Evolutionary conservation across 2,113 vertebrate genomes (phyloP).

Genomic region (Rhagologus leucostigma): DNA sequence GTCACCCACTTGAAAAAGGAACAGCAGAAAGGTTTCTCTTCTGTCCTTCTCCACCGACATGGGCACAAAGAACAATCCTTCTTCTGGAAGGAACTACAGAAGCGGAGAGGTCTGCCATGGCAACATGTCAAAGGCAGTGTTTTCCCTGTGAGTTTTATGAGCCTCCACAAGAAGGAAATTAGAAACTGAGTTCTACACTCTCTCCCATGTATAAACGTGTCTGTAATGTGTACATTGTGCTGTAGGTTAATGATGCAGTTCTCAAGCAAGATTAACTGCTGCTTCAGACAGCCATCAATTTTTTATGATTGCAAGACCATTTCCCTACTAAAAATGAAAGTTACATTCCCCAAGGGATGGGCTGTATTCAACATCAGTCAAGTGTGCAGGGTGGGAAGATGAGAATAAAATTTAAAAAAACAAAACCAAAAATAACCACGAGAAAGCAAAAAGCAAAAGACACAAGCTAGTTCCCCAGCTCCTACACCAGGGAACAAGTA

Average conservation of each 20-base stretch:
- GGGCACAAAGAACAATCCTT: neutral
- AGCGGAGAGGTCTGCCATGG: neutral
- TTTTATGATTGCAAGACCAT: slow-evolving; percentile 49
- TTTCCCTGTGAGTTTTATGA: slow-evolving; percentile 25
- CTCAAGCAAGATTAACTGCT: slow-evolving; percentile 52
- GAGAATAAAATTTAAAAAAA: neutral
- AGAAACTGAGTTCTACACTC: slow-evolving; percentile 28
- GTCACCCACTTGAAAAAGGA: neutral
- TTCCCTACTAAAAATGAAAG: slow-evolving; percentile 27
- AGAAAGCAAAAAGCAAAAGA: neutral
- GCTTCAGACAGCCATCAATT: slow-evolving; percentile 43
- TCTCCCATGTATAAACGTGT: slow-evolving; percentile 35
- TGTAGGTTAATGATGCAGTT: slow-evolving; percentile 59
- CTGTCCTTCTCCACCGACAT: neutral
- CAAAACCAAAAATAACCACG: no score
- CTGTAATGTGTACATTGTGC: slow-evolving; percentile 11
- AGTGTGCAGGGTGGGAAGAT: neutral
- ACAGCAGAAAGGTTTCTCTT: neutral
- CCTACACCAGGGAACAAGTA: neutral
- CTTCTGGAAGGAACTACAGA: neutral
- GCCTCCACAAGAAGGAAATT: slow-evolving; percentile 32
- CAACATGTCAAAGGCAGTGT: neutral
- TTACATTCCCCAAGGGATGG: neutral
- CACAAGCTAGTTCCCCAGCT: neutral
- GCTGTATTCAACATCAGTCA: neutral